phyloP scores from a whole-genome alignment of 35 echinoderm and acorn worm genomes.

The Lytechinus pictus region DNA sequence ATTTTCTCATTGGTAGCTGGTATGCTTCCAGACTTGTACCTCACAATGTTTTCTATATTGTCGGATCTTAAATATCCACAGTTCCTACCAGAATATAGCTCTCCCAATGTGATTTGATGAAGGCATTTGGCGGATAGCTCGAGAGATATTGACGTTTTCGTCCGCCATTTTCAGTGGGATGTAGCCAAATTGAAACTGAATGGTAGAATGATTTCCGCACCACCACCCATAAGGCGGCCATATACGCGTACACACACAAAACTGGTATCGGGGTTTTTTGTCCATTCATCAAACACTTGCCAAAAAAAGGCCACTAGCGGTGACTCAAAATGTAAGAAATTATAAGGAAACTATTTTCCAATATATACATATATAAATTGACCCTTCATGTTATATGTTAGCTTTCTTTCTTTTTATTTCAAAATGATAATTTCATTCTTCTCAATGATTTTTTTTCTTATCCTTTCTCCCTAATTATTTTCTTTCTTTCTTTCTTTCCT shows the following conservation, averaged over 20 bases:
- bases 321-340: background rate
- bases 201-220: conserved; percentile 43
- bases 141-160: background rate
- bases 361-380: too few species aligned
- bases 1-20: background rate
- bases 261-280: too few species aligned
- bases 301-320: background rate
- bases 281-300: background rate
- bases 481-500: background rate
- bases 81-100: background rate
- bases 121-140: background rate
- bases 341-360: too few species aligned
- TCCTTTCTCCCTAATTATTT: background rate
- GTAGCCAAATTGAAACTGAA: conserved; percentile 15
- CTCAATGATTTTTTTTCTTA: background rate
- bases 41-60: background rate
- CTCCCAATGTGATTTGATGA: background rate
- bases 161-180: conserved; percentile 31
- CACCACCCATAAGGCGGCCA: background rate
- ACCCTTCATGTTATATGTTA: too few species aligned
- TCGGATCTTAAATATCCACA: background rate
- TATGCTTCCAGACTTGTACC: background rate
- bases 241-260: too few species aligned
- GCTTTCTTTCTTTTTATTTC: too few species aligned
- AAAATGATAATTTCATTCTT: too few species aligned